A percentile compares a stretch with the other conserved stretches of the same genome.
phyloP scores from a whole-genome alignment of 2,888 invertebrate species.

The Pandemis corylana region DNA sequence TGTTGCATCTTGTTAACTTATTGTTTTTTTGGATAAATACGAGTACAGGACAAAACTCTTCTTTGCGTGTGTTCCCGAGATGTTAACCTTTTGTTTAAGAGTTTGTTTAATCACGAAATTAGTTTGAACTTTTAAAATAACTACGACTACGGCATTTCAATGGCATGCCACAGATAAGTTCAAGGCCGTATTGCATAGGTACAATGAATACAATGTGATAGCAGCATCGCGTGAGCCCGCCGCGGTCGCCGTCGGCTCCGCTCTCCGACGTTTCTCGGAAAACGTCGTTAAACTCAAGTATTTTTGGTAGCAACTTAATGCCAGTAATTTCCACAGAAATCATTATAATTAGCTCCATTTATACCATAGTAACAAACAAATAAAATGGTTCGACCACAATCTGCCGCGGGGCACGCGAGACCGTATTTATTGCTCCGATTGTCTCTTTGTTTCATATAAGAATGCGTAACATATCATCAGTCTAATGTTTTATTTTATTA shows the following conservation, averaged over 20 bases:
- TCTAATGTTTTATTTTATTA: constrained; percentile 1
- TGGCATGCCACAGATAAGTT: constrained; percentile 52
- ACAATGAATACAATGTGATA: constrained; percentile 48
- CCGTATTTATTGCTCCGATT: constrained; percentile 60
- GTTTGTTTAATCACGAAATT: constrained; percentile 2
- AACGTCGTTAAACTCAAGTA: constrained; percentile 84
- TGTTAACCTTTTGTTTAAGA: constrained; percentile 6
- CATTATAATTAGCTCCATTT: constrained; percentile 84
- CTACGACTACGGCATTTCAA: constrained; percentile 27
- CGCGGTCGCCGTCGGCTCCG: constrained; percentile 69
- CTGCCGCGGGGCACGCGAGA: constrained; percentile 59
- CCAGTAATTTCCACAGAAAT: constrained; percentile 83
- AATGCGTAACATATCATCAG: neutral
- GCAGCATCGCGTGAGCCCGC: constrained; percentile 62
- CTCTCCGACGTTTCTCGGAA: constrained; percentile 79
- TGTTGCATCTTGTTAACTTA: too few relatives aligned
- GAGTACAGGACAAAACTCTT: too few relatives aligned
- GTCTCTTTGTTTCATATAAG: constrained; percentile 54
- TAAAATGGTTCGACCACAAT: constrained; percentile 75
- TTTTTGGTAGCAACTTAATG: constrained; percentile 85
- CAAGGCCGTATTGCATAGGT: constrained; percentile 65
- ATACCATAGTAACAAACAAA: constrained; percentile 83
- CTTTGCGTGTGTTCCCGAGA: neutral
- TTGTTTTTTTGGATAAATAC: too few relatives aligned
- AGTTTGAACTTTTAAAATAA: constrained; percentile 23